Percentiles rank a stretch among this genome's conserved stretches.
Evolutionary conservation across 2,888 invertebrate genomes (phyloP).

Genomic region (Pyrochroa serraticornis): DNA sequence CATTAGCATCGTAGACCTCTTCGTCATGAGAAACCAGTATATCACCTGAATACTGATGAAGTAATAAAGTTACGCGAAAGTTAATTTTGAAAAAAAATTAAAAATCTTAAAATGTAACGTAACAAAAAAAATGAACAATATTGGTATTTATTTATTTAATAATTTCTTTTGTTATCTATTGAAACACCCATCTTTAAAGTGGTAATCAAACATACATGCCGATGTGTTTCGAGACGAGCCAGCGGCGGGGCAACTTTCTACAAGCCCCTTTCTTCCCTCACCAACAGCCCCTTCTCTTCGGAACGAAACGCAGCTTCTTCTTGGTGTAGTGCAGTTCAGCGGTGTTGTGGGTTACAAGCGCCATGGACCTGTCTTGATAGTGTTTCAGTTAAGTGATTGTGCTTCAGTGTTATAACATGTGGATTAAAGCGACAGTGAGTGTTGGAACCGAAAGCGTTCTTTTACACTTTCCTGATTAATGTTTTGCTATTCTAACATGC

Average conservation of each 20-base stretch:
- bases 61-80: background rate
- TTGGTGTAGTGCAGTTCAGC: constrained; percentile 23
- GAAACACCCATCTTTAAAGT: background rate
- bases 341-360: constrained; percentile 1
- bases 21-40: background rate
- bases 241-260: constrained; percentile 50
- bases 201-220: constrained; percentile 7
- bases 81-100: background rate
- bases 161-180: background rate
- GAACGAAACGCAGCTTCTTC: constrained; percentile 38
- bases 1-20: background rate
- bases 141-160: background rate
- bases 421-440: constrained; percentile 30
- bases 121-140: background rate
- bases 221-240: constrained; percentile 19
- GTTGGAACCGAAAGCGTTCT: background rate
- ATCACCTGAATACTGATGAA: constrained; percentile 30
- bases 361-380: constrained; percentile 31
- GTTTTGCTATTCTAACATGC: background rate
- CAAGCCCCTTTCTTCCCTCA: constrained; percentile 50
- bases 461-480: constrained; percentile 1
- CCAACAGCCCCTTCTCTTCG: constrained; percentile 37
- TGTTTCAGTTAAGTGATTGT: constrained; percentile 11
- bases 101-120: background rate
- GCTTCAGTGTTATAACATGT: constrained; percentile 19